Conservation (phyloP, 1,140 invertebrate species). For the Caligus rogercresseyi region DNA sequence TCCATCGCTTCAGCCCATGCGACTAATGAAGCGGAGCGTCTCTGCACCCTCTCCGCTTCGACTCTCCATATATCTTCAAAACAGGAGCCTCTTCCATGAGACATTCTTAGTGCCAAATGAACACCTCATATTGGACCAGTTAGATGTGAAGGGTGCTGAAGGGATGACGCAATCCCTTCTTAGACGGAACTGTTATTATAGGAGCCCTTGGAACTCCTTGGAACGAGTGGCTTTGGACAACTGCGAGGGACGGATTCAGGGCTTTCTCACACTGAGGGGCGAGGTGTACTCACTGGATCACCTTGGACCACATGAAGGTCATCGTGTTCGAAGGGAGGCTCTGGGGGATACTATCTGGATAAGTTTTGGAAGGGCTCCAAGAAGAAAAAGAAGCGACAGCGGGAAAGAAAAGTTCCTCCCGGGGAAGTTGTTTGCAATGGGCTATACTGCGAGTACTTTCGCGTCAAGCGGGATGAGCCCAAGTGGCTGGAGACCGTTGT, state of each 20-base stretch:
- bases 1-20: too few relatives aligned
- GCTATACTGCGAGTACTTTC: conserved; percentile 16
- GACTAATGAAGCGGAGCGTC: too few relatives aligned
- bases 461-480: conserved; percentile 20
- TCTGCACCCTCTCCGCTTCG: too few relatives aligned
- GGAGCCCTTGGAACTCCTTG: neutral
- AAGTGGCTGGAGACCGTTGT: conserved; percentile 48
- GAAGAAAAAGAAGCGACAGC: neutral
- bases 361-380: neutral
- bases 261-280: neutral
- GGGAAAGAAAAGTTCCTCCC: neutral
- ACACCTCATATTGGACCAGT: neutral
- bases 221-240: neutral
- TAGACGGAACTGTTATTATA: neutral
- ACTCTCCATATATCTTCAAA: too few relatives aligned
- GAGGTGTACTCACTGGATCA: neutral
- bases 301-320: neutral
- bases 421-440: conserved; percentile 13
- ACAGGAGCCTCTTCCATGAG: too few relatives aligned
- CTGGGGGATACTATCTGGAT: neutral
- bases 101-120: too few relatives aligned
- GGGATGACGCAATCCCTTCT: neutral
- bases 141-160: neutral
- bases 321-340: neutral
- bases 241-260: neutral